Evolutionary conservation across 2,113 vertebrate species (phyloP), one percentile per base, ranked within the genome.

Genomic region (Prunella himalayana): DNA sequence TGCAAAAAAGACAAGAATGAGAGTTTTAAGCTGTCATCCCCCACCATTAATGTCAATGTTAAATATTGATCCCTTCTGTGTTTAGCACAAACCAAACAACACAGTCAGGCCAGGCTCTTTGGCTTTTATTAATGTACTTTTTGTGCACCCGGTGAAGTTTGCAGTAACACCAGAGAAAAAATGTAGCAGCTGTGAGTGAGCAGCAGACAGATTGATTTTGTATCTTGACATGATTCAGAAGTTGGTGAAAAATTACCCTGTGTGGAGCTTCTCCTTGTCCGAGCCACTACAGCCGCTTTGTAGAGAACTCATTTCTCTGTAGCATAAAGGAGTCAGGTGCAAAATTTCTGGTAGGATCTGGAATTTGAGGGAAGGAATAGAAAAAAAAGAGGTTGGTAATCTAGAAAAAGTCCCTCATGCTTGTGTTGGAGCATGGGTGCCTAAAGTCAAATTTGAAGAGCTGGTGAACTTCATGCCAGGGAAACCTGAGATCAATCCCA

Each of bases 41-140:
- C 95, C 65, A 27, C 75, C 82, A 90, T 96, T 97, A 97, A 86
- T 82, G 91, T 91, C 92, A 90, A 15, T 51, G 85, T 89, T 95
- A 83, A 75, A 77, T 97, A 97, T 97, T 11, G 94, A 97, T 96
- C 77, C 56, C 72, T 80, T 71, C 51, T 94, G 76, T 95, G 66
- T 91, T 96, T 82, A 93, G 87, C 77, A 94, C 86, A 91, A 90
- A 61, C 82, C 65, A 84, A 96, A 79, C 88, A 90, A 75, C 54
- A 81, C 51, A 95, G 80, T 45, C 11, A 7, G 85, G 92, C 44
- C 76, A 66, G 15, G 18, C 37, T 88, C 88, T 85, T 35, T 79
- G 82, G 44, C 91, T 97, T 88, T 79, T 92, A 95, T 92, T 96
- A 94, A 96, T 97, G 95, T 88, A 81, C 63, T 75, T 94, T 90